Evolutionary conservation across 2,888 invertebrate genomes (phyloP), one percentile per base, ranked within the genome.

Genomic region (Hirudinaria manillensis): DNA sequence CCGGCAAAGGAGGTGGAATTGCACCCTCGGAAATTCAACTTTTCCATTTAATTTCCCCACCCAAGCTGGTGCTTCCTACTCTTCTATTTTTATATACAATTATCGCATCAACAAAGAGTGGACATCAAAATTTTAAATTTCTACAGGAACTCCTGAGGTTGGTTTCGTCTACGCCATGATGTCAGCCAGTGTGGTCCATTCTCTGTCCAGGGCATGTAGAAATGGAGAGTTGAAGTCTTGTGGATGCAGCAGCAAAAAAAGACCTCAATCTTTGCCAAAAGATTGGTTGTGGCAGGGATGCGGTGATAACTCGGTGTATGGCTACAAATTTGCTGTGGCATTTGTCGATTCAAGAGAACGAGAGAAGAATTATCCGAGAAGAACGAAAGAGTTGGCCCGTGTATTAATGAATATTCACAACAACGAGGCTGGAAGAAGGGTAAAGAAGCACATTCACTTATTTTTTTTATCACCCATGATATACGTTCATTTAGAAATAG

Each of bases 201-300:
- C 94, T 24, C 89, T 98, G 76, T 91, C 94, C 32, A 88, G 96
- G 66, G 91, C 94, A 3, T 97, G 97, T 83, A 73, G 36, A 55
- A 65, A 73, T 27, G 65, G 73, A 16, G 73, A 73, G 2, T 88
- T 96, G 75, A 89, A 92, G 4, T 93, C 92, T 74, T 97, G 97
- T 83, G 77, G 77, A 55, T 97, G 97, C 85, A 92, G 93, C 72
- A 88, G 91, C 29, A 91, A 92, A 71, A 87, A 89, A 3, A 87
- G 95, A 70, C 96, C 96, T 7, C 89, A 90, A 80, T 91, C 92
- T 83, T 88, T 96, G 75, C 91, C 92, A 81, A 89, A 90, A 75
- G 94, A 96, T 83, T 98, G 95, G 95, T 91, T 93, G 70, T 98
- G 98, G 98, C 95, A 95, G 45, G 98, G 98, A 34, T 98, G 96